Conservation (phyloP, 2,797 vertebrate species). For the Clarias platycephalus region DNA sequence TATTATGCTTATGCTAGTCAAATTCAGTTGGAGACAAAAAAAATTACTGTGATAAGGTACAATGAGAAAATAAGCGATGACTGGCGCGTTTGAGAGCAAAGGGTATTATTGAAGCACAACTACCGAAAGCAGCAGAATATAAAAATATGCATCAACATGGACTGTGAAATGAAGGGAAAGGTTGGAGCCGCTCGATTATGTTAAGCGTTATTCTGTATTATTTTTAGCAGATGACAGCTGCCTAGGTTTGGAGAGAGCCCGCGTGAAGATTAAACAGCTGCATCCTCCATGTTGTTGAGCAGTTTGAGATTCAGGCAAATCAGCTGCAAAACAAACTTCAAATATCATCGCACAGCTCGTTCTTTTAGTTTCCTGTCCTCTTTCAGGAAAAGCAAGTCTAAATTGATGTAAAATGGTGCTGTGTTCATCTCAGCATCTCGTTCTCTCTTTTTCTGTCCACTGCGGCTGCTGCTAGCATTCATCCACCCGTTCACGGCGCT, state of each 20-base stretch:
- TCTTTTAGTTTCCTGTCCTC: constrained; percentile 15
- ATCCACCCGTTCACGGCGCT: constrained; percentile 67
- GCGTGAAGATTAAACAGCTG: constrained; percentile 33
- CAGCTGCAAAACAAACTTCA: constrained; percentile 4
- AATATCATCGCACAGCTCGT: constrained; percentile 12
- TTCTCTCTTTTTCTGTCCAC: constrained; percentile 38
- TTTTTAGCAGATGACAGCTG: constrained; percentile 40
- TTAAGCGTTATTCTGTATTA: constrained; percentile 15
- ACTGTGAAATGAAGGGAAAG: constrained; percentile 7
- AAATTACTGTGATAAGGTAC: not conserved
- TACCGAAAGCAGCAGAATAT: not conserved
- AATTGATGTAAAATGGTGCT: not conserved
- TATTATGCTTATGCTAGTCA: not conserved
- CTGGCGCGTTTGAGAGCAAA: not conserved
- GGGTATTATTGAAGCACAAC: not conserved
- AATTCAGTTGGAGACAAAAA: not conserved
- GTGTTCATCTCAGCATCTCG: constrained; percentile 13
- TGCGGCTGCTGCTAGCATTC: constrained; percentile 57
- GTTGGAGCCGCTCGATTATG: not conserved
- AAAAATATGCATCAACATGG: not conserved
- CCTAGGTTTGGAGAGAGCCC: constrained; percentile 7
- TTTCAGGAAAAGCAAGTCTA: constrained; percentile 1
- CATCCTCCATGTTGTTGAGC: constrained; percentile 57
- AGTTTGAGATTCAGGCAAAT: not conserved
- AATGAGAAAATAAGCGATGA: constrained; percentile 5